A percentile compares a stretch with the other conserved stretches of the same genome.
Evolutionary conservation across 2,797 vertebrate species (phyloP).

Genomic region (Leptatherina wallacei): DNA sequence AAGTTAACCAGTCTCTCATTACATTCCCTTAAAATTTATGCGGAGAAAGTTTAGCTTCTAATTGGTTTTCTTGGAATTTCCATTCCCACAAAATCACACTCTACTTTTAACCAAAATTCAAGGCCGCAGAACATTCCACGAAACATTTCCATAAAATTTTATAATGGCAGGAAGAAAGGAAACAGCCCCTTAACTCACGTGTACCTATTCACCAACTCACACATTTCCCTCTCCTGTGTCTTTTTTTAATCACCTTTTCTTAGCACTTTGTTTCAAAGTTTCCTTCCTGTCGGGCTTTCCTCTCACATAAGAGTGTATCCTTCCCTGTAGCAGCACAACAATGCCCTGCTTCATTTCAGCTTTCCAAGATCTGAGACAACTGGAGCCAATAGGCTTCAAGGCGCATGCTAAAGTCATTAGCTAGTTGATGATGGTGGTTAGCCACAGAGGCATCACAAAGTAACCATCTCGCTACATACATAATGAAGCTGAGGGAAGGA

Average conservation of each 20-base stretch:
- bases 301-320: slow-evolving; percentile 59
- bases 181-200: slow-evolving; percentile 38
- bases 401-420: slow-evolving; percentile 77
- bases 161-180: slow-evolving; percentile 59
- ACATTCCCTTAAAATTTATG: slow-evolving; percentile 50
- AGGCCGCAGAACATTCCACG: slow-evolving; percentile 62
- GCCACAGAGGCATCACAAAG: slow-evolving; percentile 65
- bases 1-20: slow-evolving; percentile 64
- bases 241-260: slow-evolving; percentile 65
- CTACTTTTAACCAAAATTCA: slow-evolving; percentile 45
- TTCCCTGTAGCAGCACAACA: slow-evolving; percentile 66
- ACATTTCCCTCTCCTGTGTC: slow-evolving; percentile 40
- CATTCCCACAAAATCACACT: slow-evolving; percentile 47
- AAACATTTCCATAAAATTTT: slow-evolving; percentile 58
- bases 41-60: slow-evolving; percentile 37
- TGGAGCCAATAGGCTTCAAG: slow-evolving; percentile 64
- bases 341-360: slow-evolving; percentile 70
- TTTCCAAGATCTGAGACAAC: slow-evolving; percentile 61
- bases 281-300: slow-evolving; percentile 70
- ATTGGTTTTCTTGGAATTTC: slow-evolving; percentile 58
- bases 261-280: slow-evolving; percentile 75
- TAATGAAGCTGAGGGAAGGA: slow-evolving; percentile 50
- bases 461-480: slow-evolving; percentile 58
- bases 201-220: slow-evolving; percentile 20
- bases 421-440: slow-evolving; percentile 63